phyloP scores from a whole-genome alignment of 2,888 invertebrate species.

The Tillus elongatus region DNA sequence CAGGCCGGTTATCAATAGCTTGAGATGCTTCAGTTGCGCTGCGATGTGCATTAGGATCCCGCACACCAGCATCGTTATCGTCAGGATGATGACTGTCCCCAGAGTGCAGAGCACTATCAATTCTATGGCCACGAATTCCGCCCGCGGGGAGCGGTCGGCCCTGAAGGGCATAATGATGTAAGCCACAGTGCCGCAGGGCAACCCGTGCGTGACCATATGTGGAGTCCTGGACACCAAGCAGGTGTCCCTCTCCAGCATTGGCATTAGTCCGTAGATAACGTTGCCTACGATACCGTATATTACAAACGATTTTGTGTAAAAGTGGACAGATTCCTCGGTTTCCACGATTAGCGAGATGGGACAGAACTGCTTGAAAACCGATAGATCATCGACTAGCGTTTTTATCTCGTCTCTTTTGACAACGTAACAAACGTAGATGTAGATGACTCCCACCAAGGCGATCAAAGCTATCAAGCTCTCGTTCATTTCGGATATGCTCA shows the following conservation, averaged over 20 bases:
- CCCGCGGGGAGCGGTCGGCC: constrained; percentile 24
- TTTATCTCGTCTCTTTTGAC: constrained; percentile 17
- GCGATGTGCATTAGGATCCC: constrained; percentile 26
- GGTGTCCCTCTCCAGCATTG: constrained; percentile 20
- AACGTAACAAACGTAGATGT: constrained; percentile 18
- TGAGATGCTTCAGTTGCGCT: constrained; percentile 24
- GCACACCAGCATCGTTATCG: constrained; percentile 25
- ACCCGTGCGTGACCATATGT: constrained; percentile 22
- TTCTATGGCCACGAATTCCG: constrained; percentile 23
- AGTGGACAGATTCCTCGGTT: constrained; percentile 17
- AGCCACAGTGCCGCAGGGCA: constrained; percentile 25
- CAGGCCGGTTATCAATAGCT: constrained; percentile 11
- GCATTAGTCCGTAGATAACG: constrained; percentile 24
- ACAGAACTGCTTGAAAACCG: constrained; percentile 17
- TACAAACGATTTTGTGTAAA: constrained; percentile 21
- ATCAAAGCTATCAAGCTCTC: constrained; percentile 17
- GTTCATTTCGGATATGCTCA: no score
- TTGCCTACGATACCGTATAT: constrained; percentile 22
- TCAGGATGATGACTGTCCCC: constrained; percentile 25
- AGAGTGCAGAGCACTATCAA: constrained; percentile 26
- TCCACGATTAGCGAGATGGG: constrained; percentile 13
- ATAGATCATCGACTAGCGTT: constrained; percentile 15
- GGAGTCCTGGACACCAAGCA: constrained; percentile 18
- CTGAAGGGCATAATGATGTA: constrained; percentile 23
- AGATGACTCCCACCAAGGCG: constrained; percentile 17